Conservation (phyloP, 2,113 vertebrate species). For the Tichodroma muraria region DNA sequence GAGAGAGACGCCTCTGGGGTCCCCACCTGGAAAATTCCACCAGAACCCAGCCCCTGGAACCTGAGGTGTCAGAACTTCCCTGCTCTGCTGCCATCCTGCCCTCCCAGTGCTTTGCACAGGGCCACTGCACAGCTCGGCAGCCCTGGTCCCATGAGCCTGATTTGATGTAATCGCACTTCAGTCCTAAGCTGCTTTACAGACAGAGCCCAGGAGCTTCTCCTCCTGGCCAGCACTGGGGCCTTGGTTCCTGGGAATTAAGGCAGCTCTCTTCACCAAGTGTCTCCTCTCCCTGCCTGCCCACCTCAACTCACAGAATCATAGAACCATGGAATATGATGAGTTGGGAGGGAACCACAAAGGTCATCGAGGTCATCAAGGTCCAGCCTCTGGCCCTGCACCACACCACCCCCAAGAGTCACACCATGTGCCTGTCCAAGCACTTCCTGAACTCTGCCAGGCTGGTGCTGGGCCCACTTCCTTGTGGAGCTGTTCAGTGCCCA, state of each 20-base stretch:
- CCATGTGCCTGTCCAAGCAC: too few species aligned
- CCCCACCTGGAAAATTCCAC: neutral
- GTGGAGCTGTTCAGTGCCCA: neutral
- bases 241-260: neutral
- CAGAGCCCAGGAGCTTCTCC: neutral
- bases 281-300: neutral
- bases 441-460: neutral
- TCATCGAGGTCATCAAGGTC: too few species aligned
- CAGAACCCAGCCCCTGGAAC: neutral
- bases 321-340: neutral
- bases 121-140: neutral
- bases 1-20: neutral
- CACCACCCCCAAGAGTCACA: neutral
- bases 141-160: accelerated
- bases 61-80: neutral
- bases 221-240: neutral
- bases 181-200: neutral
- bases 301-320: neutral
- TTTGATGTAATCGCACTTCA: too few species aligned
- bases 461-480: neutral
- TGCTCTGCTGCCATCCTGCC: too few species aligned
- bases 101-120: too few species aligned
- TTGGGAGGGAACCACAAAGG: neutral
- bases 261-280: neutral
- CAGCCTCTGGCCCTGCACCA: too few species aligned